phyloP scores from a whole-genome alignment of 2,113 vertebrate species.

The Sisor rabdophorus region DNA sequence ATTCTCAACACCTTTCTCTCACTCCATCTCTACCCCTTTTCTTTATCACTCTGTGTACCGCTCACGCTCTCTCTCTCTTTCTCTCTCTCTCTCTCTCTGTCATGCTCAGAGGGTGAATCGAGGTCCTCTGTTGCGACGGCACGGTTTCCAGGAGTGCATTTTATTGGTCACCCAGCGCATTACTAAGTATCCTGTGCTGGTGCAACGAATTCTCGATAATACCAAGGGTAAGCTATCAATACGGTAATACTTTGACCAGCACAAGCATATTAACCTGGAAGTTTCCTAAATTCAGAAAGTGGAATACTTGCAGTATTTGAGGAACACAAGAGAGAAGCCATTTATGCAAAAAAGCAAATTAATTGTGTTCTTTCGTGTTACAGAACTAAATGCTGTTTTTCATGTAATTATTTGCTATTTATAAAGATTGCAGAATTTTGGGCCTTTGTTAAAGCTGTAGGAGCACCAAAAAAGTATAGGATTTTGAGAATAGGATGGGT shows the following conservation, averaged over 20 bases:
- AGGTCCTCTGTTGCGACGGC: slow-evolving; percentile 77
- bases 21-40: no score
- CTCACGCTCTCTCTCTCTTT: slow-evolving; percentile 2
- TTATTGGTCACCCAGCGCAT: slow-evolving; percentile 89
- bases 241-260: slow-evolving; percentile 9
- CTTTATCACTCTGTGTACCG: background rate
- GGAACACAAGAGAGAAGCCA: background rate
- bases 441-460: background rate
- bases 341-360: background rate
- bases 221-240: slow-evolving; percentile 73
- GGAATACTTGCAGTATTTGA: background rate
- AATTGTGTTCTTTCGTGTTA: no score
- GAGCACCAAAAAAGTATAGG: background rate
- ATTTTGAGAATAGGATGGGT: no score
- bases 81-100: background rate
- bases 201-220: slow-evolving; percentile 84
- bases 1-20: background rate
- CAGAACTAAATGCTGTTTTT: background rate
- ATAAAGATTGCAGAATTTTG: background rate
- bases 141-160: slow-evolving; percentile 89
- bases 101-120: slow-evolving; percentile 74
- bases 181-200: slow-evolving; percentile 89
- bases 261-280: background rate
- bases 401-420: background rate
- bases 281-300: background rate